Evolutionary conservation across 2,113 vertebrate genomes (phyloP), one percentile per base, ranked within the genome.

Genomic region (Poeciliopsis prolifica): DNA sequence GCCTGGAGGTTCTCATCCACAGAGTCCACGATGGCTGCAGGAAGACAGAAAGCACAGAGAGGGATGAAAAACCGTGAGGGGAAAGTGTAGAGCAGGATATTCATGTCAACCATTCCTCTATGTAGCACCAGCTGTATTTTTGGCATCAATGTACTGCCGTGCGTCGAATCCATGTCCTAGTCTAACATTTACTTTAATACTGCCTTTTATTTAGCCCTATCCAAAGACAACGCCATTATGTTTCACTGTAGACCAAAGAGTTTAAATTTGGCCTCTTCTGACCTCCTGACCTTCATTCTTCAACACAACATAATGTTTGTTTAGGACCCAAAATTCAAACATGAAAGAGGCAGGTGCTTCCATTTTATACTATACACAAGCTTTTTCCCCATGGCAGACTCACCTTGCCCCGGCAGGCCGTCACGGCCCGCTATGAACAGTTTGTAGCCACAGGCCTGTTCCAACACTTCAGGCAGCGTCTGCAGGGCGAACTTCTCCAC

Each of bases 391-490:
- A 67, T 42, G 4, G n/a, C 17, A n/a, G 28, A 60, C 88, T 80
- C 92, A 97, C 97, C 96, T 94, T 96, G 90, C 61, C 97, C 97
- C 0, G 95, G 95, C 78, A 94, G 81, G 67, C 95, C 94, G 86
- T 99, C 96, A 5, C 97, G 95, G 78, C 96, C 95, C 19, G 95
- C 81, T 81, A 99, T 96, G 79, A 97, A 99, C 10, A 99, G 93
- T 65, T 91, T 95, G 82, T 97, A 98, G 68, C 95, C 96, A 67
- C 95, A 98, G 1, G 93, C 87, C n/a, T 85, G 91, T 86, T 99
- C 97, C 86, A 99, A 87, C 69, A 98, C 95, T 51, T 95, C 86
- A 0, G 97, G 96, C 15, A 99, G 83, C 1, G 92, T 81, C n/a
- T 92, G 92, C 63, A 76, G 37, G 44, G 93, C 96, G 81, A 99